phyloP scores from a whole-genome alignment of 2,113 vertebrate genomes.

The Microcebus lehilahytsara region DNA sequence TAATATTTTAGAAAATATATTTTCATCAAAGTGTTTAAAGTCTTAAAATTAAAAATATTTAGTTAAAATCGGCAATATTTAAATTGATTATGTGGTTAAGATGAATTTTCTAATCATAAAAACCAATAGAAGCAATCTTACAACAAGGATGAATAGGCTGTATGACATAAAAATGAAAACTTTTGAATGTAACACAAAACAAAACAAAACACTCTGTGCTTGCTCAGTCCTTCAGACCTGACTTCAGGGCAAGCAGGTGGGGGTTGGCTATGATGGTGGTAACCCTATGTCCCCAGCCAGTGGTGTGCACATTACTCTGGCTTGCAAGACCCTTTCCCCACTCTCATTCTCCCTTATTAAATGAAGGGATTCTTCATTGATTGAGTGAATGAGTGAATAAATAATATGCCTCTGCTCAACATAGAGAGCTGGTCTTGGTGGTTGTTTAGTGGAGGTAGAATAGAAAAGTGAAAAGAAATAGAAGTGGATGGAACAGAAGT shows the following conservation, averaged over 20 bases:
- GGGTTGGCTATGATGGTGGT: neutral
- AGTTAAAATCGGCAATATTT: neutral
- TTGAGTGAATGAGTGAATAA: neutral
- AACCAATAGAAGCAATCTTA: neutral
- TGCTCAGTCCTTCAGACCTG: neutral
- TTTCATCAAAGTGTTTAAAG: neutral
- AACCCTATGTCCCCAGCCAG: fast-evolving
- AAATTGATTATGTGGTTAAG: neutral
- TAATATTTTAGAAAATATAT: neutral
- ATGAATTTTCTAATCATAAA: neutral
- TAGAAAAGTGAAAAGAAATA: neutral
- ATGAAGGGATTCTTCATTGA: neutral
- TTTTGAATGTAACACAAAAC: neutral
- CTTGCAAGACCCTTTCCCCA: neutral
- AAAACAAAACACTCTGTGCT: neutral
- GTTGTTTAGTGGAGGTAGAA: neutral
- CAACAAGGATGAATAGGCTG: neutral
- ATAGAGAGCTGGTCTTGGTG: neutral
- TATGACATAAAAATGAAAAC: neutral
- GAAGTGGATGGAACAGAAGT: neutral
- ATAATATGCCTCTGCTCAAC: neutral
- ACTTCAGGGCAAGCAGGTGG: neutral
- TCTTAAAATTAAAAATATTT: neutral
- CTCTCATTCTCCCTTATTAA: neutral
- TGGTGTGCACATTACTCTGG: neutral